Conservation (phyloP, 2,888 invertebrate species). For the Arrhopalites spinosus region DNA sequence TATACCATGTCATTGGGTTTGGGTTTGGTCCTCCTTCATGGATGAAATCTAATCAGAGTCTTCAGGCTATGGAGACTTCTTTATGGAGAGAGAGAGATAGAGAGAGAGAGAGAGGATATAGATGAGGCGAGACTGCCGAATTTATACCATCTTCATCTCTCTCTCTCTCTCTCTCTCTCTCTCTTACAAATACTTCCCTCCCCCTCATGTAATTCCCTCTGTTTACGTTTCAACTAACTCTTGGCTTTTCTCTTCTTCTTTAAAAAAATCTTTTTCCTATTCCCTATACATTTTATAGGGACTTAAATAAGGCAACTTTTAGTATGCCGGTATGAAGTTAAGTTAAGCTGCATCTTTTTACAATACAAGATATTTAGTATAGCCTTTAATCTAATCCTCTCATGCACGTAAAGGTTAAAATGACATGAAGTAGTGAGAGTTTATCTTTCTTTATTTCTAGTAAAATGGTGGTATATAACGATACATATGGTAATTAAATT, state of each 20-base stretch:
- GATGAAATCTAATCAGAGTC: too few species aligned
- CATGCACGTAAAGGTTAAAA: too few species aligned
- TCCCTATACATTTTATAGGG: too few species aligned
- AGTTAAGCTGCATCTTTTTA: too few species aligned
- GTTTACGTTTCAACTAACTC: slow-evolving; percentile 8
- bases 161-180: background rate
- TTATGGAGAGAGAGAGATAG: background rate
- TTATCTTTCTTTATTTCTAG: too few species aligned
- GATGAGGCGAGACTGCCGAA: background rate
- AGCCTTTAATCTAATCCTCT: too few species aligned
- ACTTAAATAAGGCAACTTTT: too few species aligned
- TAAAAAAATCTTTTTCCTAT: too few species aligned
- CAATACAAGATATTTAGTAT: too few species aligned
- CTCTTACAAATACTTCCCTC: background rate
- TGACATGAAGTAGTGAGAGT: too few species aligned
- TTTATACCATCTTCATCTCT: background rate
- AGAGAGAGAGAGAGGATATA: background rate
- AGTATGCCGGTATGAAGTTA: too few species aligned
- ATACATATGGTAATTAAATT: background rate
- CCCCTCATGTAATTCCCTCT: slow-evolving; percentile 9
- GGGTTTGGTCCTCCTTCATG: background rate
- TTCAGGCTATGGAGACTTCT: background rate
- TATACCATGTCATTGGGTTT: background rate
- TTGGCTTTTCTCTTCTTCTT: background rate
- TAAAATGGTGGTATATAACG: too few species aligned